These are phyloP conservation scores for Pristionchus exspectatus DNA, from an alignment of 2,888 invertebrate genomes.

Conservation along the genomic window DNA sequence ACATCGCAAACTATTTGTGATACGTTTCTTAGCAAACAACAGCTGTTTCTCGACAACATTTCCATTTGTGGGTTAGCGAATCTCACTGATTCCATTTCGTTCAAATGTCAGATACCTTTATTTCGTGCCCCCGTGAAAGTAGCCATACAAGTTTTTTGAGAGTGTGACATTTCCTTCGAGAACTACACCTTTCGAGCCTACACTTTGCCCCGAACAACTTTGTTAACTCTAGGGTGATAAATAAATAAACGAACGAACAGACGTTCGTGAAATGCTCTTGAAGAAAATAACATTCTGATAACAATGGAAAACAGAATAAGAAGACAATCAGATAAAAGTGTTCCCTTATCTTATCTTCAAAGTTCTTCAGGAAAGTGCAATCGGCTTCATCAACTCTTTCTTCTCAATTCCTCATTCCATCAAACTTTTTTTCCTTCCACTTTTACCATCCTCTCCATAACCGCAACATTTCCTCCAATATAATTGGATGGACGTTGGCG, in stretches of 20 bases:
- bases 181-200: neutral
- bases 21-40: neutral
- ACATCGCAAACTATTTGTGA: neutral
- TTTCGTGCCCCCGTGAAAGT: neutral
- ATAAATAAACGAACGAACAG: neutral
- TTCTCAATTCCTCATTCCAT: neutral
- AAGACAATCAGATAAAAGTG: slow-evolving; percentile 22
- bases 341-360: neutral
- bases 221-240: neutral
- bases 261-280: neutral
- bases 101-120: neutral
- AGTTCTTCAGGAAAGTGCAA: neutral
- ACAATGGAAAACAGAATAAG: too few species aligned
- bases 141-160: neutral
- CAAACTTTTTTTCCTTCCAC: neutral
- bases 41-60: neutral
- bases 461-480: neutral
- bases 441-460: neutral
- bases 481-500: neutral
- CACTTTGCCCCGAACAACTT: neutral
- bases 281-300: neutral
- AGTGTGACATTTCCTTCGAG: neutral
- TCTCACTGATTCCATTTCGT: neutral
- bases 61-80: neutral
- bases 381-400: neutral